phyloP scores from a whole-genome alignment of 2,888 invertebrate species.

The Euproctis similis region DNA sequence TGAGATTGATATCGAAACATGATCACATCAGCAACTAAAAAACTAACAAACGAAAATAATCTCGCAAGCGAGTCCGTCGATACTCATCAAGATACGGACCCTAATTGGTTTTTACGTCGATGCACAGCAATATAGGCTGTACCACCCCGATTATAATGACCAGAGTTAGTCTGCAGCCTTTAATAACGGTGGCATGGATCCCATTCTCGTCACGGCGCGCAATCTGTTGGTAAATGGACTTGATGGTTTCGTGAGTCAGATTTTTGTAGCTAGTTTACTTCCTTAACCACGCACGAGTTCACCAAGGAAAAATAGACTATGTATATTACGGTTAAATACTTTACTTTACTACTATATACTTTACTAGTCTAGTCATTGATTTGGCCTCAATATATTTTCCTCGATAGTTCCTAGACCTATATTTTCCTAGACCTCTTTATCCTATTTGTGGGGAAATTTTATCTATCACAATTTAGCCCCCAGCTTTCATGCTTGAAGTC shows the following conservation, averaged over 20 bases:
- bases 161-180: slow-evolving; percentile 14
- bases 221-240: slow-evolving; percentile 24
- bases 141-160: slow-evolving; percentile 6
- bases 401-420: too few species aligned
- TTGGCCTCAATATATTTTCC: too few species aligned
- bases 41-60: slow-evolving; percentile 3
- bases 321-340: too few species aligned
- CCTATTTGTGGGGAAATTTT: too few species aligned
- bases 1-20: slow-evolving; percentile 8
- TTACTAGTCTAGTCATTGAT: too few species aligned
- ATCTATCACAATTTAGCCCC: too few species aligned
- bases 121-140: slow-evolving; percentile 14
- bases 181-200: slow-evolving; percentile 24
- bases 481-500: too few species aligned
- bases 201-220: slow-evolving; percentile 24
- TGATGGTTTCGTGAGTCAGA: slow-evolving; percentile 21
- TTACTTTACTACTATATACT: too few species aligned
- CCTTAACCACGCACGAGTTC: too few species aligned
- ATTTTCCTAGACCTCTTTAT: too few species aligned
- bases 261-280: too few species aligned
- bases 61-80: slow-evolving; percentile 14
- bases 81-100: slow-evolving; percentile 21
- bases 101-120: slow-evolving; percentile 16
- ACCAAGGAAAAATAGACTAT: too few species aligned
- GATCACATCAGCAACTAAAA: slow-evolving; percentile 5